Evolutionary conservation across 2,888 invertebrate genomes (phyloP).

Genomic region (Yponomeuta plumbellus): DNA sequence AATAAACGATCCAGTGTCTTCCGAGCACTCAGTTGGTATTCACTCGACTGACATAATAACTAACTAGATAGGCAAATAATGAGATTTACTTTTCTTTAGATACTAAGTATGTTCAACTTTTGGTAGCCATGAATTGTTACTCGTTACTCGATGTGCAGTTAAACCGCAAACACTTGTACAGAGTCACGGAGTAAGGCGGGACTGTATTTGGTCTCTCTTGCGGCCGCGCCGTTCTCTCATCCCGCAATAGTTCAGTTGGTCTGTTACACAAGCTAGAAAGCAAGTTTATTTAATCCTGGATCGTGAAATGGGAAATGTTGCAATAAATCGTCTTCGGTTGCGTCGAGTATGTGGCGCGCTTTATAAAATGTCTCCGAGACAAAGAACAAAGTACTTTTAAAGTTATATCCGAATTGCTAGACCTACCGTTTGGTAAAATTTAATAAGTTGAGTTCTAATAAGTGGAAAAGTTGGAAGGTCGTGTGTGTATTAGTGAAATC

Average conservation of each 20-base stretch:
- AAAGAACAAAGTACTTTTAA: neutral
- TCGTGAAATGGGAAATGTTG: constrained; percentile 1
- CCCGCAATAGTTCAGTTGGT: neutral
- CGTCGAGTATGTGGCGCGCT: neutral
- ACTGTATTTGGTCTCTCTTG: neutral
- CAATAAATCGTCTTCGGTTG: neutral
- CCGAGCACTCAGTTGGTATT: neutral
- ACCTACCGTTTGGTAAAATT: neutral
- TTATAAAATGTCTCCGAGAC: neutral
- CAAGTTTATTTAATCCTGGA: constrained; percentile 3
- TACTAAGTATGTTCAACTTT: neutral
- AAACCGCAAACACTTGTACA: neutral
- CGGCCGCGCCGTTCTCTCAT: neutral
- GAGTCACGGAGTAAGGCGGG: neutral
- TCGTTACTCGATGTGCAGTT: neutral
- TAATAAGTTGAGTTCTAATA: neutral
- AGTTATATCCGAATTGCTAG: neutral
- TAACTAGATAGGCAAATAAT: neutral
- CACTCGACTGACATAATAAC: neutral
- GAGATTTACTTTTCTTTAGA: neutral
- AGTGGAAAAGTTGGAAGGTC: neutral
- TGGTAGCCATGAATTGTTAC: neutral
- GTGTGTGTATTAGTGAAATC: constrained; percentile 23
- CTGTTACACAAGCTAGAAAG: neutral
- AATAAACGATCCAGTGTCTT: neutral